phyloP scores from a whole-genome alignment of 2,888 invertebrate species.

The Rhagium mordax region DNA sequence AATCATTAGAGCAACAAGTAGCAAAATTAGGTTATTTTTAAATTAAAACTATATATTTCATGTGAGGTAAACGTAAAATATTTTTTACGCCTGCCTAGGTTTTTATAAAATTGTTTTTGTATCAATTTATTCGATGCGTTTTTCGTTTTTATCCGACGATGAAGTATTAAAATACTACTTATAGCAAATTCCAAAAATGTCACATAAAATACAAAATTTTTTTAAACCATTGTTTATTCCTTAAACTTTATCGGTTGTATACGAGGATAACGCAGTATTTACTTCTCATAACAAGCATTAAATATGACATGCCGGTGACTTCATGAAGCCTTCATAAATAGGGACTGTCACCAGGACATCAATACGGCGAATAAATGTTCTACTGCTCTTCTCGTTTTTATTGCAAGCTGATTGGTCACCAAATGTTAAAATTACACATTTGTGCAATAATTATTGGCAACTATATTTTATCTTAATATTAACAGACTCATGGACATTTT shows the following conservation, averaged over 20 bases:
- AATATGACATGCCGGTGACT: background rate
- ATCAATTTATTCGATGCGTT: no score
- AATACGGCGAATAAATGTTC: background rate
- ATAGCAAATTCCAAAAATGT: background rate
- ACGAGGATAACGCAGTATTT: background rate
- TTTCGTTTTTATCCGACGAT: background rate
- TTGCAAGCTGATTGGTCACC: no score
- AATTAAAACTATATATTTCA: background rate
- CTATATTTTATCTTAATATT: no score
- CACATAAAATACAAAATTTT: background rate
- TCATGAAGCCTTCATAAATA: background rate
- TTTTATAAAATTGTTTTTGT: background rate
- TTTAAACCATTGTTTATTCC: background rate
- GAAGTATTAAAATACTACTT: background rate
- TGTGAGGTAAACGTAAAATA: background rate
- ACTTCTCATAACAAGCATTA: background rate
- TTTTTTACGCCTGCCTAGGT: background rate
- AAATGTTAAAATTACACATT: no score
- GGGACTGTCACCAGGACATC: background rate
- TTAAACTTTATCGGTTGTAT: no score
- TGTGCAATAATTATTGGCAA: no score
- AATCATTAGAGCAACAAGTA: conserved; percentile 57
- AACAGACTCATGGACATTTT: no score
- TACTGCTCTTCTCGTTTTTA: background rate
- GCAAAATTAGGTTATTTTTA: conserved; percentile 3